These are phyloP conservation scores for Sinonovacula constricta DNA, from an alignment of 1,140 invertebrate species.

Conservation along the genomic window DNA sequence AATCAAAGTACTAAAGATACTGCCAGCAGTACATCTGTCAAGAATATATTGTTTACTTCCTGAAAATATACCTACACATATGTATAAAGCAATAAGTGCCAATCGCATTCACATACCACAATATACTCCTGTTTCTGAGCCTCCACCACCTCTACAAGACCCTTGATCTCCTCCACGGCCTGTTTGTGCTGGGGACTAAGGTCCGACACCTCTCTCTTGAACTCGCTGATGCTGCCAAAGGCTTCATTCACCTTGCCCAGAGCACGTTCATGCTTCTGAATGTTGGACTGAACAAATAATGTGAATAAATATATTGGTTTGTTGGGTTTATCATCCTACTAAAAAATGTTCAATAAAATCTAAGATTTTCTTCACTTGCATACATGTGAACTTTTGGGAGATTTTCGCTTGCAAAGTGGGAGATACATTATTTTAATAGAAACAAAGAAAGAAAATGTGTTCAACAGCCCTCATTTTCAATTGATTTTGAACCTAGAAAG, in stretches of 20 bases:
- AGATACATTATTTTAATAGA: too few relatives aligned
- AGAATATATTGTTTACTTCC: too few relatives aligned
- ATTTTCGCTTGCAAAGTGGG: too few relatives aligned
- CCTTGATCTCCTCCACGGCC: constrained; percentile 63
- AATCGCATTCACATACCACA: constrained; percentile 66
- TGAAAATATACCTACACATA: too few relatives aligned
- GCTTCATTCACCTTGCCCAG: constrained; percentile 75
- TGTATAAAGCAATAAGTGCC: too few relatives aligned
- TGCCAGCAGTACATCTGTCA: too few relatives aligned
- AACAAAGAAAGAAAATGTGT: too few relatives aligned
- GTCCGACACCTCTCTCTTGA: constrained; percentile 67
- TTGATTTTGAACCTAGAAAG: too few relatives aligned
- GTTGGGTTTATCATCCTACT: too few relatives aligned
- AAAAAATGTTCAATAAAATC: too few relatives aligned
- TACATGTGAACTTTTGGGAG: background rate
- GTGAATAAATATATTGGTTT: background rate
- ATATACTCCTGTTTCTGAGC: constrained; percentile 71
- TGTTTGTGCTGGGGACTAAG: constrained; percentile 69
- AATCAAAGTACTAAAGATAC: too few relatives aligned
- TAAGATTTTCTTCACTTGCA: background rate
- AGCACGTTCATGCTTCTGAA: constrained; percentile 69
- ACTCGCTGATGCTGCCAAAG: constrained; percentile 71
- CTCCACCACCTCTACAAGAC: constrained; percentile 70
- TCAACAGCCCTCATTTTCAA: too few relatives aligned
- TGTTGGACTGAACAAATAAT: constrained; percentile 64